Percentiles rank a stretch among this genome's conserved stretches.
phyloP scores from a whole-genome alignment of 2,797 vertebrate genomes.

The Halcyon smyrnensis region DNA sequence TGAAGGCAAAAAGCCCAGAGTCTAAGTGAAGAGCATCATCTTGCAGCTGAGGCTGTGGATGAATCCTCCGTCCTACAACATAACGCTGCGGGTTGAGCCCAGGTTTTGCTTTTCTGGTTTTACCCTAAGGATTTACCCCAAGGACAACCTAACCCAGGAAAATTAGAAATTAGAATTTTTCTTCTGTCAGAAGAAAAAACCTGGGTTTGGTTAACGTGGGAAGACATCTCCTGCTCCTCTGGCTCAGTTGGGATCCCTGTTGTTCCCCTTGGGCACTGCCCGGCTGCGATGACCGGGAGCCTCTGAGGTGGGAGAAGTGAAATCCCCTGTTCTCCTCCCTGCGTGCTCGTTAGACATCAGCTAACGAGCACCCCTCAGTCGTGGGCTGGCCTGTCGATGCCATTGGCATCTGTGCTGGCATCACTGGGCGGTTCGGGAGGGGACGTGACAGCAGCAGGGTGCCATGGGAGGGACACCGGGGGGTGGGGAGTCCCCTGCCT shows the following conservation, averaged over 20 bases:
- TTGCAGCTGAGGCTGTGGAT: not conserved
- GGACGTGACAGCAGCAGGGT: rapidly evolving
- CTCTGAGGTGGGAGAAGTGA: not conserved
- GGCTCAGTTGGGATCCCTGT: rapidly evolving
- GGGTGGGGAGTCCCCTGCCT: not conserved
- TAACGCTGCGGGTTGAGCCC: not conserved
- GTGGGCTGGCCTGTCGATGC: rapidly evolving
- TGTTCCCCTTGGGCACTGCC: not conserved
- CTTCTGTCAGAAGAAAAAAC: not conserved
- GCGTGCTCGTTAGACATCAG: rapidly evolving
- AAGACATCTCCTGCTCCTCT: not conserved
- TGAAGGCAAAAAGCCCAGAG: not conserved
- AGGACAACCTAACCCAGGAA: not conserved
- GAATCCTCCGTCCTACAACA: not conserved
- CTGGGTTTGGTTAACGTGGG: not conserved
- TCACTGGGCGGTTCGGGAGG: not conserved
- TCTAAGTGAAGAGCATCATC: not conserved
- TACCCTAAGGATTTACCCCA: not conserved
- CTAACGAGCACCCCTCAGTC: rapidly evolving
- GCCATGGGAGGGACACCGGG: not conserved
- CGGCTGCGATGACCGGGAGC: rapidly evolving
- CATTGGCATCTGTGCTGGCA: not conserved
- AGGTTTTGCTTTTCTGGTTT: not conserved
- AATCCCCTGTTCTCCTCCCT: not conserved
- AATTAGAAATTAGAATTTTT: not conserved